A percentile compares a stretch with the other conserved stretches of the same genome.
These are phyloP conservation scores for Neodiprion pinetum DNA, from an alignment of 1,140 invertebrate genomes.

Conservation along the genomic window DNA sequence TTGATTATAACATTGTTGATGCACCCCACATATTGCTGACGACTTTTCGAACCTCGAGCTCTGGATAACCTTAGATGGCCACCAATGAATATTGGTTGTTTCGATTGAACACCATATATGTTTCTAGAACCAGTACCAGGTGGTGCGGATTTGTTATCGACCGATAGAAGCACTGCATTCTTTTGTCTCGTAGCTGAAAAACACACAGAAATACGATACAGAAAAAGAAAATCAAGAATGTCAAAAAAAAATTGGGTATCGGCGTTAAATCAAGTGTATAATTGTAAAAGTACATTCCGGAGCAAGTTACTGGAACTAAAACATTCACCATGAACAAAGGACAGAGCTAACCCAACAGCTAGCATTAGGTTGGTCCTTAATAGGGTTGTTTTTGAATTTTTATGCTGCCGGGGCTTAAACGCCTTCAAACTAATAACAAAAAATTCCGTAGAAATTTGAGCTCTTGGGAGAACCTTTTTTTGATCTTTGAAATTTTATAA, in stretches of 20 bases:
- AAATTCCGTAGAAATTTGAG: too few species aligned
- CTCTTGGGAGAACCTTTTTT: too few species aligned
- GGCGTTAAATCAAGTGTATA: conserved; percentile 36
- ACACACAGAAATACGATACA: conserved; percentile 31
- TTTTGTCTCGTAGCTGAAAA: conserved; percentile 82
- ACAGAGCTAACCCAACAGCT: too few species aligned
- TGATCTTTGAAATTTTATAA: too few species aligned
- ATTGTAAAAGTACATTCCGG: too few species aligned
- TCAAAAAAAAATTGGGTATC: conserved; percentile 35
- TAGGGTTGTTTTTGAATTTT: too few species aligned
- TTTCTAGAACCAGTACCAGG: conserved; percentile 72
- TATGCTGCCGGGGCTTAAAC: too few species aligned
- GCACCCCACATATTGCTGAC: conserved; percentile 82
- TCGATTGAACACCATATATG: conserved; percentile 77
- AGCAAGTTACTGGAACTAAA: too few species aligned
- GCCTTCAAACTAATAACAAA: too few species aligned
- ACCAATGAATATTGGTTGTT: conserved; percentile 87
- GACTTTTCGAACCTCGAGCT: conserved; percentile 66
- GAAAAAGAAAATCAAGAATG: conserved; percentile 36
- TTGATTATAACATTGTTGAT: conserved; percentile 77
- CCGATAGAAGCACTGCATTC: conserved; percentile 81
- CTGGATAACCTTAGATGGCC: conserved; percentile 74
- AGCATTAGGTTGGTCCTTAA: too few species aligned
- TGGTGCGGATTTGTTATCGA: conserved; percentile 76
- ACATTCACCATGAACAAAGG: too few species aligned